Base-by-base conservation (phyloP, 2,113 vertebrate species). In the Eublepharis macularius region DNA sequence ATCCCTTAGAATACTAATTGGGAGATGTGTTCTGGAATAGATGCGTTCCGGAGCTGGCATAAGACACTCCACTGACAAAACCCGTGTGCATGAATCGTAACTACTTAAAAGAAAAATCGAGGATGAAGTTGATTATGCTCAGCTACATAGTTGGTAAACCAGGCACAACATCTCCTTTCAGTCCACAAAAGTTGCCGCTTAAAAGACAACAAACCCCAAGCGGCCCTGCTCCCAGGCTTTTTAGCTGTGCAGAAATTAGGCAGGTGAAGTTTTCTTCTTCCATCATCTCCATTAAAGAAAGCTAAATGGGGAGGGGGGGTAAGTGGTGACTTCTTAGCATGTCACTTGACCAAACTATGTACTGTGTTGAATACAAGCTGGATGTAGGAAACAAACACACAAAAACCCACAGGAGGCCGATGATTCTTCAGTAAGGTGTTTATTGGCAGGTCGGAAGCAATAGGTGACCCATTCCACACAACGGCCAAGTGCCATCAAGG, bases 361-460 rank as follows among this genome's bases (percentile, higher is more conserved):
- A 39, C 16, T 29, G 26, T 6, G 9, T 39, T 57, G 24, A 36
- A 10, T 1, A 11, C 13, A 49, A 72, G 19, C 32, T 36, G 8
- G 19, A 6, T 9, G 19, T 19, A 49, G 13, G 10, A 81, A 10
- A 54, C 45, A 26, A 68, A 21, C 29, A 66, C 9, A 11, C 14
- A 2, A 8, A 36, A 63, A 14, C 34, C 9, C 9, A 72, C 4
- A 45, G 36, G 63, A 45, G 11, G 47, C 11, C 51, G 16, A 39
- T 8, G 69, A 57, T 51, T 82, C 65, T 76, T 77, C 49, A 41
- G 16, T 45, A 72, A 69, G 39, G 57, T 47, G 45, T 91, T 92
- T 92, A 92, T 88, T 92, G 88, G 83, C 88, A 86, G 47, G 81
- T 86, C 77, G 75, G 68, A 91, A 88, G 88, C 88, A 82, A 26